Conservation (phyloP, 2,888 invertebrate species). For the Xanthostigma xanthostigma region DNA sequence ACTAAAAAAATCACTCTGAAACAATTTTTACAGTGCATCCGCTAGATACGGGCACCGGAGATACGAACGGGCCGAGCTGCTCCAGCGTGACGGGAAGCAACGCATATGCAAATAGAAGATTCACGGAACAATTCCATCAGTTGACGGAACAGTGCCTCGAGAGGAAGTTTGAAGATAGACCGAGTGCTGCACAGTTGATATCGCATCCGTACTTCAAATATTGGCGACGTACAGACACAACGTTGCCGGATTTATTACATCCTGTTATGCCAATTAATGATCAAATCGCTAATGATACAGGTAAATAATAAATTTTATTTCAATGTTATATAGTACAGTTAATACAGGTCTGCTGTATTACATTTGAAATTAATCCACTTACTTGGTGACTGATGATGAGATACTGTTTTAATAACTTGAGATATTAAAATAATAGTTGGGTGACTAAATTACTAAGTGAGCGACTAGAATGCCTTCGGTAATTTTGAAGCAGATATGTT, state of each 20-base stretch:
- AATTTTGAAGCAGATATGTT: no score
- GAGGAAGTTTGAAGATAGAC: constrained; percentile 51
- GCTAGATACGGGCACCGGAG: constrained; percentile 7
- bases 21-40: no score
- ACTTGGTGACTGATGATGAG: no score
- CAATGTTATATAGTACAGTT: no score
- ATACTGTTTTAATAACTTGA: no score
- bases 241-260: constrained; percentile 45
- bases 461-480: no score
- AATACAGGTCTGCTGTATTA: no score
- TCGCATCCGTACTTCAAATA: constrained; percentile 67
- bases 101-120: constrained; percentile 40
- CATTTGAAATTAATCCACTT: no score
- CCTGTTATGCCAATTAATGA: constrained; percentile 53
- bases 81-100: constrained; percentile 6
- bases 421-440: no score
- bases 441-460: no score
- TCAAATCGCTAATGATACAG: constrained; percentile 33
- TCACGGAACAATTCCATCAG: constrained; percentile 64
- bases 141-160: constrained; percentile 58
- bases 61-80: constrained; percentile 11
- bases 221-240: constrained; percentile 39
- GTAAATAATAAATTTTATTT: no score
- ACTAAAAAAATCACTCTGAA: constrained; percentile 5
- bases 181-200: constrained; percentile 51